Base-by-base conservation (phyloP, 2,797 vertebrate genomes). In the Momotus momota region DNA sequence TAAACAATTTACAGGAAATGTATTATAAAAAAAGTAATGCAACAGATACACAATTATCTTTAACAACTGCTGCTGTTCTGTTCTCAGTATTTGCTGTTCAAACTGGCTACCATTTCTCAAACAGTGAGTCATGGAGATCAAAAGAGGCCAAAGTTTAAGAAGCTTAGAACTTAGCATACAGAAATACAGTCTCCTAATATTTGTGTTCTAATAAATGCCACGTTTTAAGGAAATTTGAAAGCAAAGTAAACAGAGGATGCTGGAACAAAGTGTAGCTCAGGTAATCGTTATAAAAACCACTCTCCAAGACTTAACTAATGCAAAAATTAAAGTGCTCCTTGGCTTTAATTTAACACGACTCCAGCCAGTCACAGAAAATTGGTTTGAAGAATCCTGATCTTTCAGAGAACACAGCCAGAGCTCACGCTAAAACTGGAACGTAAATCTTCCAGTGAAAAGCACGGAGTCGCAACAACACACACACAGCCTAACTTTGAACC, bases 401-500 rank as follows among this genome's bases (percentile, higher is more conserved):
- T 52, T 11, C 40, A 40, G 3, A 54, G 4, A 11, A 58, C 0
- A 40, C 9, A 1, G 7, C 5, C 27, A 18, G 10, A 25, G 14
- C 4, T 69, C 33, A 71, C 41, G 9, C 35, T 19, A 23, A 23
- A 62, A 33, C 0, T 7, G 12, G 2, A 12, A 33, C 13, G 8
- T 7, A 35, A 65, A 11, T 7, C 6, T 43, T 15, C 29, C 13
- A 3, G 25, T 13, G 3, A 19, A 43, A 51, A 54, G 14, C 51
- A 21, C 4, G 2, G 9, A 64, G 21, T 0, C 1, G 11, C 13
- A 41, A 31, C 27, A 26, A 55, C 45, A n/a, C 1, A 7, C 19
- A 1, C 0, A 6, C 1, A 7, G 21, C 1, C 0, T 8, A 27
- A 40, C 40, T 31, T 0, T 0, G 78, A 71, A 14, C 8, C 7